Conservation (phyloP, 2,888 invertebrate species). For the Fragum sueziense region DNA sequence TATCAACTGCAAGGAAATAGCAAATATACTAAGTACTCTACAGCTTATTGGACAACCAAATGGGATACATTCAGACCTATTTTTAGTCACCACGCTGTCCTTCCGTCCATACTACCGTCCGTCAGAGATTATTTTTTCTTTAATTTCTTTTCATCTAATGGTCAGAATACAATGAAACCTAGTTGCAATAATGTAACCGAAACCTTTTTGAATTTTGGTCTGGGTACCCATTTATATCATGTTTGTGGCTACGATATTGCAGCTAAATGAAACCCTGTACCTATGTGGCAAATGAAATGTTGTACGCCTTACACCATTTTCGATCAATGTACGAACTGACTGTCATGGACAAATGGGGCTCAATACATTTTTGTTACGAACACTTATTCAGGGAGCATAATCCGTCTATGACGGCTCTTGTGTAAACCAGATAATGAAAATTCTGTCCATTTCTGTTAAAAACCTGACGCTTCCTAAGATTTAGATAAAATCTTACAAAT, state of each 20-base stretch:
- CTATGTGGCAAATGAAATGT: constrained; percentile 35
- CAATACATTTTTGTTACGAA: constrained; percentile 32
- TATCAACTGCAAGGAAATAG: constrained; percentile 9
- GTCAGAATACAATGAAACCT: too few relatives aligned
- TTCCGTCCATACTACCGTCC: too few relatives aligned
- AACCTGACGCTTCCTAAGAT: background rate
- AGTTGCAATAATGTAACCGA: too few relatives aligned
- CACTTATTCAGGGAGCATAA: constrained; percentile 12
- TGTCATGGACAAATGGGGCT: constrained; percentile 21
- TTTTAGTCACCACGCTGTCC: constrained; percentile 19
- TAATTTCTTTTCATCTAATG: too few relatives aligned
- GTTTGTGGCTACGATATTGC: background rate
- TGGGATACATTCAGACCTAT: constrained; percentile 33
- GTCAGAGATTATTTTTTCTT: too few relatives aligned
- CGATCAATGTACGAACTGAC: constrained; percentile 16
- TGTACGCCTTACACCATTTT: constrained; percentile 6
- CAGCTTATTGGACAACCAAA: constrained; percentile 42
- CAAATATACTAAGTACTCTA: constrained; percentile 21
- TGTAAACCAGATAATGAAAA: constrained; percentile 27
- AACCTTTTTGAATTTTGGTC: background rate
- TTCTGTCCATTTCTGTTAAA: background rate
- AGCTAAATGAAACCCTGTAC: background rate
- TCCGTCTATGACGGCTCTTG: constrained; percentile 36
- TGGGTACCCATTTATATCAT: constrained; percentile 5
- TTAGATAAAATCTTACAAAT: constrained; percentile 13